Base-by-base conservation (phyloP, 1,140 invertebrate genomes). In the Hylaeus volcanicus region DNA sequence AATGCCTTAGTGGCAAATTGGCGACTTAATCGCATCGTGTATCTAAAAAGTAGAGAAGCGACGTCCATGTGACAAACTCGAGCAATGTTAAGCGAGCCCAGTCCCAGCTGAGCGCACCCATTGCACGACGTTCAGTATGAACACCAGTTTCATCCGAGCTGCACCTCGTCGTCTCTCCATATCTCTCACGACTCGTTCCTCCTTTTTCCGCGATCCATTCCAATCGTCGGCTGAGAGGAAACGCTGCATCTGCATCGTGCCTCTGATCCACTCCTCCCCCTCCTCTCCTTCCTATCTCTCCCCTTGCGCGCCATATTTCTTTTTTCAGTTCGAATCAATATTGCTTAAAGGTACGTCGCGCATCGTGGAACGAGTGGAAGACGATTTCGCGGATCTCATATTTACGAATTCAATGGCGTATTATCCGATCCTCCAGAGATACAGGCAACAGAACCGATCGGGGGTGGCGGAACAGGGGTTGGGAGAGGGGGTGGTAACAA, bases 311-410 rank as follows among this genome's bases (percentile, higher is more conserved):
- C 69, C 48, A 56, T 43, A 43, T 63, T 11, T 53, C 53, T 66
- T 68, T 85, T 77, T 79, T 77, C 79, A 69, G 58, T 63, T 82
- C 79, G 60, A 86, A 86, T 86, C 82, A 74, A 86, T 88, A 86
- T 84, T 79, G 78, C 79, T 86, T 80, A 84, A 82, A 82, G 79
- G 39, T 45, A 55, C 45, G 45, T 68, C 65, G 65, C 65, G 45
- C 53, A 51, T 12, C 58, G 48, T 15, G 41, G 65, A 51, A 64
- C 61, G 41, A 14, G 53, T 60, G 69, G 51, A 37, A 73, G 58
- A 61, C 61, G 74, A 60, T 72, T 72, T 43, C 55, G 9, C 41
- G 39, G 37, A 14, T 48, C 37, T 43, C 37, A 15, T 53, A 74
- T 74, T 74, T 53, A 53, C 51, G 12, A 15, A 74, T 74, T 74